Evolutionary conservation across 2,113 vertebrate species (phyloP), one percentile per base, ranked within the genome.

Genomic region (Callaeas wilsoni): DNA sequence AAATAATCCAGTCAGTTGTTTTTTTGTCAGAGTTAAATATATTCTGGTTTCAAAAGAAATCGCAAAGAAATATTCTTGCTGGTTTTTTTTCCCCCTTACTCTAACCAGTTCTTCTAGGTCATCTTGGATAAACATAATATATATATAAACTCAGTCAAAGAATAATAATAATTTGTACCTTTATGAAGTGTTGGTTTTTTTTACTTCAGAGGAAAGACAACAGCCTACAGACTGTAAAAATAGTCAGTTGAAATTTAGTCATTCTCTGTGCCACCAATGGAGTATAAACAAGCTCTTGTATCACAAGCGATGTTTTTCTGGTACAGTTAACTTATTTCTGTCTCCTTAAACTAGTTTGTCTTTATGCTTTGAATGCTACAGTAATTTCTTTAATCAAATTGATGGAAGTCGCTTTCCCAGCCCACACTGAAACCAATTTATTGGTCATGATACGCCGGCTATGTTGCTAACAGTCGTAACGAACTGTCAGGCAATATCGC

Each of bases 371-470:
- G 98, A 98, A 99, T 98, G 98, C 98, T 99, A 99, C 99, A 99
- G 98, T 99, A 99, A 99, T 99, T 99, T 99, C 99, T 99, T 98
- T 99, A 99, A 99, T 99, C 98, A 99, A 99, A 99, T 99, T 99
- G 99, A 99, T 99, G 98, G 98, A 99, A 99, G 98, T 98, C 98
- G 97, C 96, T 98, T 98, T 98, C 98, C 98, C 98, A 98, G 98
- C 98, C 98, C 98, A 98, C 98, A 98, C 98, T 98, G 98, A 99
- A 99, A 99, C 99, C 99, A 99, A 99, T 99, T 99, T 99, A 99
- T 99, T 98, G 98, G 99, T 99, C 99, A 99, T 99, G 99, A 99
- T 99, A 99, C 98, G 98, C 98, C 98, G 98, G 98, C 98, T 98
- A 98, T 99, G 98, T 98, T 98, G 98, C 99, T 99, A 99, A 99